Evolutionary conservation across 2,797 vertebrate species (phyloP), one percentile per base, ranked within the genome.

Genomic region (Xenentodon cancila): DNA sequence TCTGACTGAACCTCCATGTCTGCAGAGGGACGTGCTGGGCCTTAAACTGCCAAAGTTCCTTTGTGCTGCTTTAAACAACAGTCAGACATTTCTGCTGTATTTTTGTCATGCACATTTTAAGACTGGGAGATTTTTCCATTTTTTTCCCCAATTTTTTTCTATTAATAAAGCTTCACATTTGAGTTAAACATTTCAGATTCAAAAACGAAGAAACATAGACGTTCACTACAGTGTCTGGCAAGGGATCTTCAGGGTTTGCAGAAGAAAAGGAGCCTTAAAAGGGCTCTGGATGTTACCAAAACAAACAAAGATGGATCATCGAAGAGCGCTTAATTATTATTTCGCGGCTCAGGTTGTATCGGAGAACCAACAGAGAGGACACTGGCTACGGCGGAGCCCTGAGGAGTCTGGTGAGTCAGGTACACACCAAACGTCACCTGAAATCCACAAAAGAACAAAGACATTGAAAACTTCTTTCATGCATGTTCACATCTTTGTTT

Each of bases 381-480:
- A 0, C 15, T 19, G 34, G 48, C 19, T 64, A 74, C 9, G n/a
- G 32, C 27, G 20, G 75, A 71, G 57, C 54, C 64, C 12, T 73
- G 54, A 17, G 73, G 62, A 22, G 79, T 59, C 37, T 85, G 71
- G 17, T 91, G 86, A 70, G 50, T 75, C 65, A 94, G 82, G 75
- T 94, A 94, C 51, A 94, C 83, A 19, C 93, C 93, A 57, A 94
- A 94, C 1, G 92, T 93, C 47, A 92, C 68, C 94, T 94, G 32
- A 32, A 69, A 77, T 59, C 56, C 37, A 65, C 3, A 61, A 49
- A 74, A 61, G 0, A 55, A 49, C 11, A 59, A 40, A 19, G 8
- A 58, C 42, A 34, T 53, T 40, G 19, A 73, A 52, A 32, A 2
- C 25, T 50, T 0, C 57, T 34, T 56, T 46, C 18, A 53, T 59